These are phyloP conservation scores for Porites evermanni DNA, from an alignment of 92 coral and sea anemone genomes.

Conservation along the genomic window DNA sequence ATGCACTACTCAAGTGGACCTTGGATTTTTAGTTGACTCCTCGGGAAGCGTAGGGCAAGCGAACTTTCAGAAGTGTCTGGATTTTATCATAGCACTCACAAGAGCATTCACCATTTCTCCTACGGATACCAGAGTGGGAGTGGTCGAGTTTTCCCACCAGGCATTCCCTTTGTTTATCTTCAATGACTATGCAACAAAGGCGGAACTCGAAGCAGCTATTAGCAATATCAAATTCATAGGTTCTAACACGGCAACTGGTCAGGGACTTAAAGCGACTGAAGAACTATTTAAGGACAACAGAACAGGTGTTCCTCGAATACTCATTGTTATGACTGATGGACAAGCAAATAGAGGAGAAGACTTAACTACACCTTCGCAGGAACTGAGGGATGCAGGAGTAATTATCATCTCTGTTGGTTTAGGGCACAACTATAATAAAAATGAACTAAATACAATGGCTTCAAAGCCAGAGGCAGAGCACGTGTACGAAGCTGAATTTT, in stretches of 20 bases:
- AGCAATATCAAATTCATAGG: neutral
- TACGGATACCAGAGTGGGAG: slow-evolving; percentile 63
- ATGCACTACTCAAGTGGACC: slow-evolving; percentile 69
- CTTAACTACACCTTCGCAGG: slow-evolving; percentile 71
- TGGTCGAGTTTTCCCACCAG: slow-evolving; percentile 58
- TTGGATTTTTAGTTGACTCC: slow-evolving; percentile 72
- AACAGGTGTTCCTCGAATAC: slow-evolving; percentile 69
- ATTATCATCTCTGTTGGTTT: slow-evolving; percentile 72
- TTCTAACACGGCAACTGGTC: neutral
- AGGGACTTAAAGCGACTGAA: neutral
- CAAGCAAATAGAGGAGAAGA: slow-evolving; percentile 56
- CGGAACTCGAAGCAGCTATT: slow-evolving; percentile 15
- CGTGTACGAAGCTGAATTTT: slow-evolving; percentile 76
- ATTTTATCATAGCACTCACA: slow-evolving; percentile 57
- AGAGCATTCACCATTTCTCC: slow-evolving; percentile 53
- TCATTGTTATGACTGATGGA: slow-evolving; percentile 78
- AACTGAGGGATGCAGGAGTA: slow-evolving; percentile 65
- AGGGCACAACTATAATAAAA: slow-evolving; percentile 58
- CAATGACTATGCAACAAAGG: slow-evolving; percentile 23
- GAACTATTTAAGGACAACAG: slow-evolving; percentile 60
- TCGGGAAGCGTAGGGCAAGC: slow-evolving; percentile 77
- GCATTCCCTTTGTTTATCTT: slow-evolving; percentile 62
- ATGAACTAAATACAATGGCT: slow-evolving; percentile 73
- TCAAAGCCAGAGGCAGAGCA: slow-evolving; percentile 35
- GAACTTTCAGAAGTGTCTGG: slow-evolving; percentile 54